phyloP scores from a whole-genome alignment of 53 echinoderm and acorn worm species.

The Paracentrotus lividus region DNA sequence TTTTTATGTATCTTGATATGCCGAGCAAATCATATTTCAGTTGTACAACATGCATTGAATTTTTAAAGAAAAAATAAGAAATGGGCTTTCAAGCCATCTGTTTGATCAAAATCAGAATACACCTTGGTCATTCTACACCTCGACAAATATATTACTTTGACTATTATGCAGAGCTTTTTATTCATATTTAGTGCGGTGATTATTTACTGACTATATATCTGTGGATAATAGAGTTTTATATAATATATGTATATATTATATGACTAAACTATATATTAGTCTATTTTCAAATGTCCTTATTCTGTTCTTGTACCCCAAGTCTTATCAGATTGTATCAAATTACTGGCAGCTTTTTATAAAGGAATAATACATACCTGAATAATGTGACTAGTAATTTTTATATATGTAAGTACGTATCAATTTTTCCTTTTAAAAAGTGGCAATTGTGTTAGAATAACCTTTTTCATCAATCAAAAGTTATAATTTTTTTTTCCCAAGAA shows the following conservation, averaged over 20 bases:
- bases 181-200: conserved; percentile 29
- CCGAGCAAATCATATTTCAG: not conserved
- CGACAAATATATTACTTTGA: too few species aligned
- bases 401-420: not conserved
- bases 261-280: conserved; percentile 1
- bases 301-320: not conserved
- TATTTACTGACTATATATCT: conserved; percentile 41
- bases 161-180: conserved; percentile 29
- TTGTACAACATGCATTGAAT: too few species aligned
- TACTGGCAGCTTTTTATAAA: not conserved
- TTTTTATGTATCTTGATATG: not conserved
- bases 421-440: not conserved
- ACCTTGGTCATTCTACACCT: not conserved
- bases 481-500: not conserved
- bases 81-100: conserved; percentile 16
- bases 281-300: conserved; percentile 11
- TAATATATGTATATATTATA: conserved; percentile 20
- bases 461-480: not conserved
- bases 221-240: conserved; percentile 43
- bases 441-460: not conserved
- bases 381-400: not conserved
- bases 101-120: not conserved
- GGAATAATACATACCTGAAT: not conserved
- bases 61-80: not conserved
- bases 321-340: not conserved